These are phyloP conservation scores for Dyspetes luteomarginatus DNA, from an alignment of 2,888 invertebrate genomes.

Conservation along the genomic window DNA sequence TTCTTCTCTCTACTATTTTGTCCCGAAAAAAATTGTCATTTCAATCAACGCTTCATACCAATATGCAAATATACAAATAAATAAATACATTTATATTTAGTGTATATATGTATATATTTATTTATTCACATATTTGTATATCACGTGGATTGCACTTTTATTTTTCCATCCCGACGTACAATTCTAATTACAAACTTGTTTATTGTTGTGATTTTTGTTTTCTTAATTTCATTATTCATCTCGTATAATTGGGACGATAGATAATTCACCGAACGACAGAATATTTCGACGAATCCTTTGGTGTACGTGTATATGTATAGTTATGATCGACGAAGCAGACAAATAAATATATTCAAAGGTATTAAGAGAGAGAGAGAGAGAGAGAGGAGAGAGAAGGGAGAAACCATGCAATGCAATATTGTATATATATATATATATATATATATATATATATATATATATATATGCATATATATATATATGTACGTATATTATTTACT, in stretches of 20 bases:
- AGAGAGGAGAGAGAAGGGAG: slow-evolving; percentile 54
- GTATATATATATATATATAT: too few relatives aligned
- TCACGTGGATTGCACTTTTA: slow-evolving; percentile 39
- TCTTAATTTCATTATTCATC: slow-evolving; percentile 27
- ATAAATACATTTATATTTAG: slow-evolving; percentile 14
- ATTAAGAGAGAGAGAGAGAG: slow-evolving; percentile 49
- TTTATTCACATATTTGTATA: slow-evolving; percentile 1
- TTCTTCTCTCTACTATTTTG: slow-evolving; percentile 64
- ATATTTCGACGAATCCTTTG: slow-evolving; percentile 36
- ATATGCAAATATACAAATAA: slow-evolving; percentile 35
- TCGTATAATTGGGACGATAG: slow-evolving; percentile 11
- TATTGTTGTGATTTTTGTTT: slow-evolving; percentile 47
- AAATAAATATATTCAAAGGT: slow-evolving; percentile 9
- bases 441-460: too few relatives aligned
- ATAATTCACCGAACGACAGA: slow-evolving; percentile 32
- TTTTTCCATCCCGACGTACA: slow-evolving; percentile 26
- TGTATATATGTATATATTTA: slow-evolving; percentile 1
- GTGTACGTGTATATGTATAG: slow-evolving; percentile 16
- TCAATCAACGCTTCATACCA: slow-evolving; percentile 55
- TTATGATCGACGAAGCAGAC: slow-evolving; percentile 47
- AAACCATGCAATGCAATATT: slow-evolving; percentile 47
- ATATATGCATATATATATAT: too few relatives aligned
- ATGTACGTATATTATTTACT: slow-evolving; percentile 58
- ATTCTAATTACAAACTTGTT: slow-evolving; percentile 37
- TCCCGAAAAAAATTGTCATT: slow-evolving; percentile 58